phyloP scores from a whole-genome alignment of 2,113 vertebrate genomes.

The Sapajus apella region DNA sequence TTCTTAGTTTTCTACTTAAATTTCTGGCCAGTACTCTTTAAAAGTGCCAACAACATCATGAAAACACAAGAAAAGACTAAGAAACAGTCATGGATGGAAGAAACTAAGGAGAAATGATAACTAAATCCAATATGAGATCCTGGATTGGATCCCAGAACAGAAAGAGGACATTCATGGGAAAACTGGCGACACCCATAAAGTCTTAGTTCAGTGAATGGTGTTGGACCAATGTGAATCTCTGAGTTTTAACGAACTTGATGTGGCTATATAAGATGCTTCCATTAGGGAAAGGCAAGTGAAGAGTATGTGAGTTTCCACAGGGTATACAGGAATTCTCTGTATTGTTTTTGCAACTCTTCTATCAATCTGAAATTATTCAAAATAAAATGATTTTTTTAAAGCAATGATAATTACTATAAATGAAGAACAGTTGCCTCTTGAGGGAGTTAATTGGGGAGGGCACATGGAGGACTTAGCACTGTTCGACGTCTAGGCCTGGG shows the following conservation, averaged over 20 bases:
- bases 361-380: neutral
- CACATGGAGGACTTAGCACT: neutral
- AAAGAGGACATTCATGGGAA: neutral
- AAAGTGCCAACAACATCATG: neutral
- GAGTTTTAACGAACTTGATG: fast-evolving
- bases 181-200: neutral
- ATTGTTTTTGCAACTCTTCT: neutral
- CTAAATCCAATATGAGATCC: fast-evolving
- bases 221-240: neutral
- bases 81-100: neutral
- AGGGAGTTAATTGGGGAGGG: neutral
- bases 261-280: neutral
- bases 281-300: neutral
- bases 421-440: neutral
- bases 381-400: neutral
- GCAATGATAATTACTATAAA: neutral
- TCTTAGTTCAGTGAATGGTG: neutral
- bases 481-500: neutral
- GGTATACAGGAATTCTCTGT: no score
- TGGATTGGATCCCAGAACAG: neutral
- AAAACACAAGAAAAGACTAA: neutral
- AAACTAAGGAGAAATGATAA: neutral
- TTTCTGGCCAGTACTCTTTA: neutral
- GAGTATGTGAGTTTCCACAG: neutral
- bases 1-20: no score